Evolutionary conservation across 2,797 vertebrate genomes (phyloP).

Genomic region (Cirrhinus mrigala): DNA sequence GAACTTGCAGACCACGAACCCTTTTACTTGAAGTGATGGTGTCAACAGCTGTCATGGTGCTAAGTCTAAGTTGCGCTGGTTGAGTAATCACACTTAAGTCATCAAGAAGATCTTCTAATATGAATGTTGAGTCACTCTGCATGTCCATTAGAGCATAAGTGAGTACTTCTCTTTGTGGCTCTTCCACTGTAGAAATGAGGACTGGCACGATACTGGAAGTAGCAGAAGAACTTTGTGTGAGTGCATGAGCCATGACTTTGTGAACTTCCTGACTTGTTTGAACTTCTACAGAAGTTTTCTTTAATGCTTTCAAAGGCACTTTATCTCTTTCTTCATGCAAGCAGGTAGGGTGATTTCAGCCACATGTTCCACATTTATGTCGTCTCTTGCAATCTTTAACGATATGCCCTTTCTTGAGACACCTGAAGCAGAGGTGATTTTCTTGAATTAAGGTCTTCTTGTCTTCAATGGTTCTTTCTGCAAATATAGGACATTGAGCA

Average conservation of each 20-base stretch:
- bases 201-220: no score
- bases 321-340: slow-evolving; percentile 24
- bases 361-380: slow-evolving; percentile 22
- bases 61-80: slow-evolving; percentile 53
- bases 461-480: not conserved
- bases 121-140: slow-evolving; percentile 60
- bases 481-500: slow-evolving; percentile 50
- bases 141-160: slow-evolving; percentile 56
- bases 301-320: not conserved
- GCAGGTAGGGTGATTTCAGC: slow-evolving; percentile 28
- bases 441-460: slow-evolving; percentile 38
- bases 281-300: not conserved
- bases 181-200: slow-evolving; percentile 3
- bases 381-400: slow-evolving; percentile 57
- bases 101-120: slow-evolving; percentile 48
- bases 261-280: not conserved
- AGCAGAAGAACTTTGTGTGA: no score
- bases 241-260: slow-evolving; percentile 36
- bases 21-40: slow-evolving; percentile 57
- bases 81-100: slow-evolving; percentile 45
- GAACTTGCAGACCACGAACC: no score
- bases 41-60: slow-evolving; percentile 44
- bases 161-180: slow-evolving; percentile 58
- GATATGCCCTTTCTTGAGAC: slow-evolving; percentile 25
- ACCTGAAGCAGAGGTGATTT: slow-evolving; percentile 50